Evolutionary conservation across 2,888 invertebrate genomes (phyloP), one percentile per base, ranked within the genome.

Genomic region (Anthophora plumipes): DNA sequence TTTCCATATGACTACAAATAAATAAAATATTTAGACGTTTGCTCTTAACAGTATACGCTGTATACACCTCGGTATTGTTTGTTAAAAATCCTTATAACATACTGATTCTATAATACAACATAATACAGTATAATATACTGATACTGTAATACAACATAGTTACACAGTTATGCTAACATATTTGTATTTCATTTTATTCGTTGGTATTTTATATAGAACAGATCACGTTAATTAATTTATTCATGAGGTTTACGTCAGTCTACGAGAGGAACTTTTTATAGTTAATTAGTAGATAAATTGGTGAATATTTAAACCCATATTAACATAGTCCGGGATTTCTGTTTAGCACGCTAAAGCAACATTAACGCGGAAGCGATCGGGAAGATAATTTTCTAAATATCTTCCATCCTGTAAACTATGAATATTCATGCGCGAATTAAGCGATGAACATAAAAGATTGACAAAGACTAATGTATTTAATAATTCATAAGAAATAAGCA

Each of bases 371-470:
- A 43, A 22, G 37, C 20, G 66, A 66, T 66, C 37, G 12, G 14
- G 22, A 66, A 66, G 17, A 66, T 66, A 50, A 66, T 68, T 68
- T 68, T 68, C 55, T 68, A 52, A 68, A 66, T 52, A 22, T 52
- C 17, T n/a, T 25, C n/a, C 3, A 25, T 14, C 43, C 25, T 3
- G 17, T 20, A 31, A 12, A 14, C 9, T 31, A 57, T 68, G 57
- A 68, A 68, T 68, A 57, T 68, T 68, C 43, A 57, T 37, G 9
- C 14, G 14, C 17, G 43, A 68, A 43, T 43, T 43, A 63, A 41
- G 22, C 25, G 61, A 9, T n/a, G 20, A 46, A 20, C 25, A 12
- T n/a, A 17, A 66, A 68, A 31, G 39, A 70, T 46, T 50, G 48
- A 50, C 69, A 48, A 5, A 5, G n/a, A 11, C 14, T 6, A n/a